Conservation (phyloP, 2,888 invertebrate genomes). For the Lasioglossum leucozonium region DNA sequence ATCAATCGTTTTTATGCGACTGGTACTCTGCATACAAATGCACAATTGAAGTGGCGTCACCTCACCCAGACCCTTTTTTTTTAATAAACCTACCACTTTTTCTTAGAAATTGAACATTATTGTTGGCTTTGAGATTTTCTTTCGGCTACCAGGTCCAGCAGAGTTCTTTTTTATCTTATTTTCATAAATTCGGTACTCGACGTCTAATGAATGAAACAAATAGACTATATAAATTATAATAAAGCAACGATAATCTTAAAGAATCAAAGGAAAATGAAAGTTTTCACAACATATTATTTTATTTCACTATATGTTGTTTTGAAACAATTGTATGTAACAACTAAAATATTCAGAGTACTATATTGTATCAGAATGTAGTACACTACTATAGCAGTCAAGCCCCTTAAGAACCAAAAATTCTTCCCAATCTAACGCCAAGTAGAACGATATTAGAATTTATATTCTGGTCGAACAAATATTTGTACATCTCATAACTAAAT, state of each 20-base stretch:
- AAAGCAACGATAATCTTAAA: neutral
- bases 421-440: neutral
- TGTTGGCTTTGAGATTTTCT: neutral
- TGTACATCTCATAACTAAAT: neutral
- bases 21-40: conserved; percentile 29
- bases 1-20: conserved; percentile 10
- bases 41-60: neutral
- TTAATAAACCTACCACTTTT: neutral
- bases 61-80: neutral
- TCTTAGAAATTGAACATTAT: neutral
- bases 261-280: neutral
- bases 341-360: neutral
- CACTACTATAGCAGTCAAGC: neutral
- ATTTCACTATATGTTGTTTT: neutral
- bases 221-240: neutral
- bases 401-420: neutral
- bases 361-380: neutral
- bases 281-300: neutral
- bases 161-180: neutral
- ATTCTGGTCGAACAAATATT: neutral
- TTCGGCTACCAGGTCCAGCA: neutral
- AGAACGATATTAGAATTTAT: neutral
- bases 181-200: neutral
- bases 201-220: neutral
- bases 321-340: neutral